Evolutionary conservation across 2,113 vertebrate species (phyloP), one percentile per base, ranked within the genome.

Genomic region (Stomatorhinus ivindoensis): DNA sequence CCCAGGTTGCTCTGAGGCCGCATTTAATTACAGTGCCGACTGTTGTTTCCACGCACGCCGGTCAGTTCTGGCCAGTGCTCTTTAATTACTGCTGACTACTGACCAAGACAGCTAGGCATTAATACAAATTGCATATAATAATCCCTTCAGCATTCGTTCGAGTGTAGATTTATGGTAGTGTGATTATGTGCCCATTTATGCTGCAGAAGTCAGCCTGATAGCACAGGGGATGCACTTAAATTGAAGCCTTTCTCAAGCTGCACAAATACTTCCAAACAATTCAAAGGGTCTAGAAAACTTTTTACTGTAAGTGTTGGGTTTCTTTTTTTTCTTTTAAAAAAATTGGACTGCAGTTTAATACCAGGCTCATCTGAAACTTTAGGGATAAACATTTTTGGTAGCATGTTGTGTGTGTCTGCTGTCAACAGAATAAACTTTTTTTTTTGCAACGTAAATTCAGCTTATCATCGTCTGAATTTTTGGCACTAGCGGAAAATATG

Each of bases 61-160:
- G 83, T 27, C 83, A 47, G 44, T 86, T 86, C 44, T 86, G 83
- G 31, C 73, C 83, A 48, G 83, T 86, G 47, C 44, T 86, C 83
- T 86, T 86, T 86, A 86, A 86, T 86, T 86, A 86, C 44, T 50
- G 83, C 47, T 86, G 44, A 80, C 73, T 80, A 80, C 73, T 80
- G 73, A 80, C 73, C 73, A 80, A 80, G 35, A 80, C 35, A 80
- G 73, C 15, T 17, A 42, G 15, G 35, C 44, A 86, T 50, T 50
- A 85, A 85, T 48, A 85, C 82, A 47, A 86, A 86, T 86, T 47
- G 83, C 83, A 48, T 86, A 50, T 86, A 27, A 47, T 86, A 47
- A 86, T 86, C 83, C 83, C 47, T 86, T 86, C 83, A 50, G 83
- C 21, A 50, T 47, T 86, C n/a, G 24, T 48, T 47, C 44, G 27